A percentile compares a stretch with the other conserved stretches of the same genome.
These are phyloP conservation scores for Drosophila fuyamai DNA, from an alignment of 1,140 invertebrate genomes.

Conservation along the genomic window DNA sequence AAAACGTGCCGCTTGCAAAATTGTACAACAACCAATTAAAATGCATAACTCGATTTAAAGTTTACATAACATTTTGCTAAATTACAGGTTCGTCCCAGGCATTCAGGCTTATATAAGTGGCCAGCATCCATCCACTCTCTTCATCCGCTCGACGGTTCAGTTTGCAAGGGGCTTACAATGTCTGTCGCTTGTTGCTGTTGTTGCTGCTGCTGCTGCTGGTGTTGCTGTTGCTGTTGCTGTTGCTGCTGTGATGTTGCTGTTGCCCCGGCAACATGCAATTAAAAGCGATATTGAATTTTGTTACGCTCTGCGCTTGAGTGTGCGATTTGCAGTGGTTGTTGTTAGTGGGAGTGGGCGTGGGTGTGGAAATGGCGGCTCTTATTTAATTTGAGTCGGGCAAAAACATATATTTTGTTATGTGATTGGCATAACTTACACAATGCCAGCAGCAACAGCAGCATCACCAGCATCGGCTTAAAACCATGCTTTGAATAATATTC, in stretches of 20 bases:
- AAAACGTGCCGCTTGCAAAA: constrained; percentile 80
- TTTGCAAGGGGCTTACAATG: constrained; percentile 79
- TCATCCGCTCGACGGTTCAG: constrained; percentile 57
- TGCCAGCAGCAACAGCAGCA: constrained; percentile 4
- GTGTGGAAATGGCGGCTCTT: constrained; percentile 55
- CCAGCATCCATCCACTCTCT: constrained; percentile 34
- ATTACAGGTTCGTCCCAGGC: constrained; percentile 71
- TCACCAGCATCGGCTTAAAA: constrained; percentile 19
- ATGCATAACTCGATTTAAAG: constrained; percentile 82
- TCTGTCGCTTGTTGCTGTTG: constrained; percentile 64
- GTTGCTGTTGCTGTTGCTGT: constrained; percentile 60
- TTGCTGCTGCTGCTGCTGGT: constrained; percentile 42
- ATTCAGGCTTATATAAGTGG: constrained; percentile 76
- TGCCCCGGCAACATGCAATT: constrained; percentile 79
- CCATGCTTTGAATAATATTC: constrained; percentile 20
- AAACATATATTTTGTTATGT: constrained; percentile 76
- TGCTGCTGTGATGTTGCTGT: constrained; percentile 58
- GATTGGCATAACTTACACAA: constrained; percentile 79
- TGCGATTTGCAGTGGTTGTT: constrained; percentile 64
- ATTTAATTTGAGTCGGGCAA: constrained; percentile 74
- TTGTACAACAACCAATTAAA: constrained; percentile 82
- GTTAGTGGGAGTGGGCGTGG: constrained; percentile 23
- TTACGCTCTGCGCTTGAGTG: constrained; percentile 77
- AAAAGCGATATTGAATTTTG: constrained; percentile 82
- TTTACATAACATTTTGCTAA: constrained; percentile 82